phyloP scores from a whole-genome alignment of 2,113 vertebrate genomes.

The Theristicus caerulescens region DNA sequence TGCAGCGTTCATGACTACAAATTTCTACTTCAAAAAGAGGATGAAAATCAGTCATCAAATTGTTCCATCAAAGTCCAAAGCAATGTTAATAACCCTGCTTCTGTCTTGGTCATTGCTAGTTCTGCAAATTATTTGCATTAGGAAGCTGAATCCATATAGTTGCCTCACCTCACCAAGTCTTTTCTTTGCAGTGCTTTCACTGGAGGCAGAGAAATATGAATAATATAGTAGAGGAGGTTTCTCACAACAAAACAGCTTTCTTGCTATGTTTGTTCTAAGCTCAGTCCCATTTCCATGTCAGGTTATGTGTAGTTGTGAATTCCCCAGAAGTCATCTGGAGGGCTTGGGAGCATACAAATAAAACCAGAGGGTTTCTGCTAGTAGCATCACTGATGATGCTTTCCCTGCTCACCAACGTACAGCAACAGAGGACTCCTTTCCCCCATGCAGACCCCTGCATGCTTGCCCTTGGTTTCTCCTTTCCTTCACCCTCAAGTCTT shows the following conservation, averaged over 20 bases:
- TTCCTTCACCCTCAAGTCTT: neutral
- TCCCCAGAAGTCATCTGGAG: neutral
- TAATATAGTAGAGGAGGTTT: neutral
- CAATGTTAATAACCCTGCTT: neutral
- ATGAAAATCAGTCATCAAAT: slow-evolving; percentile 13
- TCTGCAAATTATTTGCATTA: neutral
- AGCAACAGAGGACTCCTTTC: neutral
- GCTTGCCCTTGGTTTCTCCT: neutral
- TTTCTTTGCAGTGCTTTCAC: neutral
- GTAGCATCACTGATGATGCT: neutral
- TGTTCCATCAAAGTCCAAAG: slow-evolving; percentile 16
- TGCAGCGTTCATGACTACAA: neutral
- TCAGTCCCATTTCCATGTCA: neutral
- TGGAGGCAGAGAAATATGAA: neutral
- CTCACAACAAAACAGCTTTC: neutral
- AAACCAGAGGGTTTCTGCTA: neutral
- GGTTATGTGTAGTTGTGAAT: neutral
- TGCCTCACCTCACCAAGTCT: neutral
- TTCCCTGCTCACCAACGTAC: neutral
- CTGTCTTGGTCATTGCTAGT: neutral
- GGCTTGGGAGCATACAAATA: neutral
- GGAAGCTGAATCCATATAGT: neutral
- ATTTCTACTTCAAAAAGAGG: slow-evolving; percentile 29
- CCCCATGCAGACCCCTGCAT: accelerated
- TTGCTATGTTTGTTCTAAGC: neutral